Percentiles rank a stretch among this genome's conserved stretches.
These are phyloP conservation scores for Allobates femoralis DNA, from an alignment of 2,797 vertebrate genomes.

Conservation along the genomic window DNA sequence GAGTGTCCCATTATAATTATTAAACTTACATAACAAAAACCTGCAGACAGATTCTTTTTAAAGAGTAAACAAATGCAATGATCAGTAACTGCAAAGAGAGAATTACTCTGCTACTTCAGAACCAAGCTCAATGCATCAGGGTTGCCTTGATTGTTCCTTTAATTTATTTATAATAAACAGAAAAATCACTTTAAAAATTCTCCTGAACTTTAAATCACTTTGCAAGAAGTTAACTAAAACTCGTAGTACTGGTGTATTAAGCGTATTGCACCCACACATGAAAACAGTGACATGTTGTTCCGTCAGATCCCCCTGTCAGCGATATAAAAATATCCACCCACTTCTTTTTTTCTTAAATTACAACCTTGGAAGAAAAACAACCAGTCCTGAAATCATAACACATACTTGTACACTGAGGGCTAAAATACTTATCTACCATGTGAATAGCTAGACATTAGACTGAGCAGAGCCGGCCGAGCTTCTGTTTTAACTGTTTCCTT, in stretches of 20 bases:
- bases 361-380: slow-evolving; percentile 31
- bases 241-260: background rate
- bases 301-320: slow-evolving; percentile 27
- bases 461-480: background rate
- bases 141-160: background rate
- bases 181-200: background rate
- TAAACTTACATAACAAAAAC: too few species aligned
- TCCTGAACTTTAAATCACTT: background rate
- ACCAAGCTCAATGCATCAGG: background rate
- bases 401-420: background rate
- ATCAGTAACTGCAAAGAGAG: too few species aligned
- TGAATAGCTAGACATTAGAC: background rate
- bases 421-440: background rate
- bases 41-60: too few species aligned
- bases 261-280: slow-evolving; percentile 30
- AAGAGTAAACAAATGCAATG: too few species aligned
- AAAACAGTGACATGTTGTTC: slow-evolving; percentile 35
- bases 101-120: too few species aligned
- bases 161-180: background rate
- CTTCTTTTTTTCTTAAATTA: slow-evolving; percentile 24
- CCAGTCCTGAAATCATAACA: slow-evolving; percentile 34
- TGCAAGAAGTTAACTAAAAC: slow-evolving; percentile 25
- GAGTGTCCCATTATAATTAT: too few species aligned
- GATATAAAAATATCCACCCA: slow-evolving; percentile 44
- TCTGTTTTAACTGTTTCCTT: background rate